phyloP scores from a whole-genome alignment of 2,797 vertebrate species.

The Phoebastria nigripes region DNA sequence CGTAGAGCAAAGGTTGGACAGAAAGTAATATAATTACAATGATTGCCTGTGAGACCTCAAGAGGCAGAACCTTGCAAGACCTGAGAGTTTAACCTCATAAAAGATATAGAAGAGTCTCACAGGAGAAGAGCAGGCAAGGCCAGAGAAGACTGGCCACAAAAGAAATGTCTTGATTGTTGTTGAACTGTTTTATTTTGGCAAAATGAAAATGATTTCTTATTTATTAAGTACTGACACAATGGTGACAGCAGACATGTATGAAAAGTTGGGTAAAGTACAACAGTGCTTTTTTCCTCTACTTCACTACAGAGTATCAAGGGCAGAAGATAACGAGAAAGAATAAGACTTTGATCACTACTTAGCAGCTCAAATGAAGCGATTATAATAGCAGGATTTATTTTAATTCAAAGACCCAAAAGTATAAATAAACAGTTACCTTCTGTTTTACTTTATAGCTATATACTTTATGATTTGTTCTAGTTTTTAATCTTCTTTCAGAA shows the following conservation, averaged over 20 bases:
- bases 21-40: slow-evolving; percentile 37
- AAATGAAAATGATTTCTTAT: not conserved
- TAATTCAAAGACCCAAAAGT: not conserved
- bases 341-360: not conserved
- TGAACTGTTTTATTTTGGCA: not conserved
- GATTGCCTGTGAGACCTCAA: slow-evolving; percentile 19
- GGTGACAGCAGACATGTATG: not conserved
- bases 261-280: not conserved
- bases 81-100: not conserved
- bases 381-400: not conserved
- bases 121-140: not conserved
- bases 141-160: not conserved
- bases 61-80: not conserved
- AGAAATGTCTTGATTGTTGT: not conserved
- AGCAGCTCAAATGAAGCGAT: not conserved
- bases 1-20: slow-evolving; percentile 18
- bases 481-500: not conserved
- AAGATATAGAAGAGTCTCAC: not conserved
- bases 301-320: not conserved
- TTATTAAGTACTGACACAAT: not conserved
- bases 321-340: not conserved
- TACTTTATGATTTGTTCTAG: not conserved
- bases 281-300: not conserved
- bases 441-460: not conserved
- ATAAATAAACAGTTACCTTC: not conserved